Conservation (phyloP, 2,888 invertebrate genomes). For the Sepioteuthis lessoniana region DNA sequence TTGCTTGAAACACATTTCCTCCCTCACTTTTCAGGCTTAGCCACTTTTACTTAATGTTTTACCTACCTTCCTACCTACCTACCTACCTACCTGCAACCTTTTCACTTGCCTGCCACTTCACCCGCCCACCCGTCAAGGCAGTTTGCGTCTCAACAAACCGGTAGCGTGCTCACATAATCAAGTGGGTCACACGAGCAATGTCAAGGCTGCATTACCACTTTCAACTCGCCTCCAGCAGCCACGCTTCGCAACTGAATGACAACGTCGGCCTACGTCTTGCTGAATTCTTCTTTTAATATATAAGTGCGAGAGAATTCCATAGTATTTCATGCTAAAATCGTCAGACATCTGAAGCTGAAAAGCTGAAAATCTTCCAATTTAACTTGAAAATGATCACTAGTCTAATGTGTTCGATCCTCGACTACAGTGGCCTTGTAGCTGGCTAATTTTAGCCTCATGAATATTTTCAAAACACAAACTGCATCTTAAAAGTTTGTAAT, state of each 20-base stretch:
- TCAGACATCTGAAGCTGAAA: too few species aligned
- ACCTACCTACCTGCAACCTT: neutral
- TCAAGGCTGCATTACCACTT: neutral
- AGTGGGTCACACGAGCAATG: conserved; percentile 11
- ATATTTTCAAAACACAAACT: too few species aligned
- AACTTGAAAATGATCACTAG: too few species aligned
- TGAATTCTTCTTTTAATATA: too few species aligned
- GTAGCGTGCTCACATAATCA: neutral
- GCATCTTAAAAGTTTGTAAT: too few species aligned
- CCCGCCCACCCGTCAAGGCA: neutral
- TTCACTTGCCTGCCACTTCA: neutral
- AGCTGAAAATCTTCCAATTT: too few species aligned
- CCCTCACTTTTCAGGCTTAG: neutral
- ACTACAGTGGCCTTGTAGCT: too few species aligned
- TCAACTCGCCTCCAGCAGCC: neutral
- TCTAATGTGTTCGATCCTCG: too few species aligned
- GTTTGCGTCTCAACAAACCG: neutral
- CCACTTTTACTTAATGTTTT: neutral
- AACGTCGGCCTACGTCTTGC: neutral
- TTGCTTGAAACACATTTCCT: neutral
- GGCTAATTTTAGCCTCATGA: too few species aligned
- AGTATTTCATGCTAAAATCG: too few species aligned
- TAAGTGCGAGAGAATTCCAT: too few species aligned
- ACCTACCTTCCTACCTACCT: neutral
- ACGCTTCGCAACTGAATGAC: neutral